A percentile compares a stretch with the other conserved stretches of the same genome.
Conservation (phyloP, 2,888 invertebrate species). For the Alloplasta piceator region DNA sequence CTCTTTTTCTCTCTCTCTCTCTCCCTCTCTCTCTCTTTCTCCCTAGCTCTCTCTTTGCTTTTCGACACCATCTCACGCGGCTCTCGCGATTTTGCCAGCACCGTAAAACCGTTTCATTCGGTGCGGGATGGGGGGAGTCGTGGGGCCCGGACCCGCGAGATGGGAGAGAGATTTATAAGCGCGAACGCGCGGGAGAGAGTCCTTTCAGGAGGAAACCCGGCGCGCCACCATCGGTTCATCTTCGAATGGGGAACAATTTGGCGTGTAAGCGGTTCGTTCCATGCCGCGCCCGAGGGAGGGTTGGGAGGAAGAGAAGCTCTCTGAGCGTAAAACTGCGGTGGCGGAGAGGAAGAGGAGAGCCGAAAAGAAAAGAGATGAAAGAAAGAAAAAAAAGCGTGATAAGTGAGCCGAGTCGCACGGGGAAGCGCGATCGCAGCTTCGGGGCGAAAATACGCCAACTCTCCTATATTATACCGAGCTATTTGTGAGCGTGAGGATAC, state of each 20-base stretch:
- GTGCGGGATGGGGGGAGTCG: background rate
- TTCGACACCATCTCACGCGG: conserved; percentile 39
- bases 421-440: conserved; percentile 59
- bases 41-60: too few species aligned
- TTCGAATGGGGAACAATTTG: conserved; percentile 79
- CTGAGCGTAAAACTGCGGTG: conserved; percentile 11
- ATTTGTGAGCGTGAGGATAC: background rate
- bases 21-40: conserved; percentile 48
- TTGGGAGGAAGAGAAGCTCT: conserved; percentile 14
- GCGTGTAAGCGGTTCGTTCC: conserved; percentile 72
- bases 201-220: conserved; percentile 73
- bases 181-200: conserved; percentile 71
- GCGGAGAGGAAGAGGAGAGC: conserved; percentile 1
- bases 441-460: conserved; percentile 65
- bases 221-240: conserved; percentile 73
- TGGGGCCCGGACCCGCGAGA: conserved; percentile 45
- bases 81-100: conserved; percentile 35
- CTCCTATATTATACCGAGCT: conserved; percentile 65
- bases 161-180: conserved; percentile 79
- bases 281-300: conserved; percentile 30
- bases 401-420: conserved; percentile 48
- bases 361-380: conserved; percentile 36
- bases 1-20: conserved; percentile 36
- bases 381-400: conserved; percentile 39
- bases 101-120: conserved; percentile 51